Evolutionary conservation across 2,888 invertebrate species (phyloP), one percentile per base, ranked within the genome.

Genomic region (Lamproptera curius): DNA sequence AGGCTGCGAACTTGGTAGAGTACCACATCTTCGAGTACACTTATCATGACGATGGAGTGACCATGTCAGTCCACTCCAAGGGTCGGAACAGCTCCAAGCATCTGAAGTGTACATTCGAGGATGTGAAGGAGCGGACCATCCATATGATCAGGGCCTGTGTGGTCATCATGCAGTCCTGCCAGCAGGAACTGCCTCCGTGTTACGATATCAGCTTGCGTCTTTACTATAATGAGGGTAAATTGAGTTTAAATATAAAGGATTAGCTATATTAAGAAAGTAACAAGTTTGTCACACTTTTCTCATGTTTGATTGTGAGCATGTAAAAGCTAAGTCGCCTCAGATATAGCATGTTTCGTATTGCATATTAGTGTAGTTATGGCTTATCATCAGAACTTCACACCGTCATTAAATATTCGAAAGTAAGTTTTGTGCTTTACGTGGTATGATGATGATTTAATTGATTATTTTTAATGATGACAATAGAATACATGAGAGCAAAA

Each of bases 191-290:
- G 53, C 69, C 76, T 0, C 46, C 58, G 0, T 51, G 59, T 1
- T 74, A 61, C 33, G 76, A 79, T 11, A 55, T 86, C 33, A 75
- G 76, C 41, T 42, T 85, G 42, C 61, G 81, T 2, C 65, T 85
- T 1, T 83, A 82, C 64, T 86, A 85, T 49, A 82, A 83, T 57
- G 73, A 80, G 13, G 67, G 84, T 85, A 51, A 62, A 20, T 6
- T 17, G 0, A 28, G 13, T 23, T 6, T 23, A 6, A 5, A 6
- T 31, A 16, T 36, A 23, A 23, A 23, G n/a, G n/a, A n/a, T n/a
- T n/a, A n/a, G n/a, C n/a, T n/a, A n/a, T n/a, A n/a, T n/a, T n/a
- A n/a, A n/a, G n/a, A n/a, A n/a, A n/a, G n/a, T n/a, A n/a, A n/a
- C n/a, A n/a, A n/a, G n/a, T n/a, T n/a, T n/a, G n/a, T n/a, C n/a